Conservation (phyloP, 1,140 invertebrate species). For the Panagrolaimus sp. region DNA sequence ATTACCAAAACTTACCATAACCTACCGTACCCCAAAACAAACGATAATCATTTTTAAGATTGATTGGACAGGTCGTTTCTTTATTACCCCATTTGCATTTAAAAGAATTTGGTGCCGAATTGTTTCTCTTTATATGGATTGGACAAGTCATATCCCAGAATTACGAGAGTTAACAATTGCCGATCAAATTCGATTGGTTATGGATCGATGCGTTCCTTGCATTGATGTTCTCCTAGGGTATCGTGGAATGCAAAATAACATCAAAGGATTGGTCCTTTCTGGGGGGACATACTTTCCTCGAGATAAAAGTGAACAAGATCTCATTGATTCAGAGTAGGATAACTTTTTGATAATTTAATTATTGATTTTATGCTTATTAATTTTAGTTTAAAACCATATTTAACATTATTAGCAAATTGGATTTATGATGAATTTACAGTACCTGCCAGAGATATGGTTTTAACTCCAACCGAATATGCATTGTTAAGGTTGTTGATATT, state of each 20-base stretch:
- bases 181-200: background rate
- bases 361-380: background rate
- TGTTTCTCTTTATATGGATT: background rate
- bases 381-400: background rate
- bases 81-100: background rate
- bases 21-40: background rate
- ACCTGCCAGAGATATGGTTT: background rate
- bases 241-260: background rate
- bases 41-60: background rate
- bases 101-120: slow-evolving; percentile 10
- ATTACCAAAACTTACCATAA: too few species aligned
- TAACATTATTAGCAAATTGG: background rate
- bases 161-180: background rate
- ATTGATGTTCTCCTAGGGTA: background rate
- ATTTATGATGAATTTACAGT: background rate
- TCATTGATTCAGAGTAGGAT: background rate
- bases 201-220: background rate
- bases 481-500: slow-evolving; percentile 1
- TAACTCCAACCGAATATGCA: background rate
- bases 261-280: background rate
- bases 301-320: background rate
- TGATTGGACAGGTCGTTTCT: background rate
- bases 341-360: background rate
- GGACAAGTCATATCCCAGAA: background rate
- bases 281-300: background rate